Evolutionary conservation across 2,113 vertebrate species (phyloP), one percentile per base, ranked within the genome.

Genomic region (Scomber scombrus): DNA sequence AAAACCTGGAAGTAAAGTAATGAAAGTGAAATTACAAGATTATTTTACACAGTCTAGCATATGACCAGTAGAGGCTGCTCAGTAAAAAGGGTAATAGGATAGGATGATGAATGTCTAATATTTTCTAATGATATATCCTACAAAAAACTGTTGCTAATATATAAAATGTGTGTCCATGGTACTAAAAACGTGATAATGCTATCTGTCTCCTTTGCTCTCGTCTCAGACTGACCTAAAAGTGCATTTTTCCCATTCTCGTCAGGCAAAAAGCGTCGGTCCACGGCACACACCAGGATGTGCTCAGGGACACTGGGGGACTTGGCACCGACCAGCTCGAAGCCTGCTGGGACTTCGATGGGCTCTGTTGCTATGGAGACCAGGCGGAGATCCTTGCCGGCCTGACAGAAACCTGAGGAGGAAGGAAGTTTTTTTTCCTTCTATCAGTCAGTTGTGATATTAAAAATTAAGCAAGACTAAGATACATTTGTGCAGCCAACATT

Each of bases 171-270:
- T 43, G 1, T 13, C 80, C 2, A 47, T 50, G 62, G 45, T 5
- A 52, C 13, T 46, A 18, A 46, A 31, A 75, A 12, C 16, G 31
- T 15, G 80, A 57, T 18, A 43, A 63, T 1, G 14, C 52, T 13
- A 16, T 82, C 46, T 45, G 70, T 62, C 34, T 67, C 14, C 0
- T 65, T 52, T 29, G 14, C n/a, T 75, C 40, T 70, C n/a, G 72
- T 81, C 57, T 12, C 11, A 71, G 3, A 93, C 96, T 95, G 91
- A 99, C 98, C 98, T 97, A 99, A 98, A 98, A 99, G 98, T 97
- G 98, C 98, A 97, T 99, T 99, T 96, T 99, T 99, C 81, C 98
- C 98, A 77, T 97, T 96, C 93, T 98, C 98, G 82, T 99, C 97
- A 50, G 98, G 98, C 91, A 99, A 93, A 93, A 99, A 99, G 65